Conservation (phyloP, 37 sponge, comb jelly and placozoan species). For the Tethya wilhelma region DNA sequence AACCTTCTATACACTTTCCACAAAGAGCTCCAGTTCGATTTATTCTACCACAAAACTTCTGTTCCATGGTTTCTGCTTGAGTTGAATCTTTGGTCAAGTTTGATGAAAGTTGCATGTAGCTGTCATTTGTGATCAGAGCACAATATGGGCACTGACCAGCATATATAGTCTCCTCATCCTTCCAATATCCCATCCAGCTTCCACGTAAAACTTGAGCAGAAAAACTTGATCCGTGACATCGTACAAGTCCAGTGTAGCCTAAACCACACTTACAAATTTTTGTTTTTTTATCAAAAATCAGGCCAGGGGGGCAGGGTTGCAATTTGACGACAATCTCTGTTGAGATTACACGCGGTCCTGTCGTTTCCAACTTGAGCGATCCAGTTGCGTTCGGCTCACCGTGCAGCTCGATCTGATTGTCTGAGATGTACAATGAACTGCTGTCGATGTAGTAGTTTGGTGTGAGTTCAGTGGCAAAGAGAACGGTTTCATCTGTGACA, state of each 20-base stretch:
- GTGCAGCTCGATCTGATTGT: constrained; percentile 19
- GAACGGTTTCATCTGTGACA: constrained; percentile 39
- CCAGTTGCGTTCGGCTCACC: constrained; percentile 7
- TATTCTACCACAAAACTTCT: constrained; percentile 10
- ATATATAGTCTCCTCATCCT: background rate
- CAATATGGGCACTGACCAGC: constrained; percentile 32
- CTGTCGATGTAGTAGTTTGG: background rate
- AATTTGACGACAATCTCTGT: constrained; percentile 36
- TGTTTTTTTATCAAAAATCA: background rate
- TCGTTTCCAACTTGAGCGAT: constrained; percentile 24
- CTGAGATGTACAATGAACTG: constrained; percentile 39
- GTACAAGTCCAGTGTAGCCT: constrained; percentile 13
- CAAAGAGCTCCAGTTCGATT: constrained; percentile 63
- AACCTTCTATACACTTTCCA: constrained; percentile 47
- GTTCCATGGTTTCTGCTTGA: background rate
- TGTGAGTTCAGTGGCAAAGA: constrained; percentile 1
- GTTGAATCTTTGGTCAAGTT: background rate
- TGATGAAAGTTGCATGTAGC: background rate
- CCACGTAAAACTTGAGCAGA: constrained; percentile 9
- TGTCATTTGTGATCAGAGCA: background rate
- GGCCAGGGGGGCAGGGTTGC: constrained; percentile 61
- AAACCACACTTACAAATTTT: constrained; percentile 16
- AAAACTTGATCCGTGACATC: constrained; percentile 5
- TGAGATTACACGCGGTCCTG: constrained; percentile 47
- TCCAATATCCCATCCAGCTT: constrained; percentile 19